Evolutionary conservation across 2,113 vertebrate species (phyloP), one percentile per base, ranked within the genome.

Genomic region (Pomatostomus ruficeps): DNA sequence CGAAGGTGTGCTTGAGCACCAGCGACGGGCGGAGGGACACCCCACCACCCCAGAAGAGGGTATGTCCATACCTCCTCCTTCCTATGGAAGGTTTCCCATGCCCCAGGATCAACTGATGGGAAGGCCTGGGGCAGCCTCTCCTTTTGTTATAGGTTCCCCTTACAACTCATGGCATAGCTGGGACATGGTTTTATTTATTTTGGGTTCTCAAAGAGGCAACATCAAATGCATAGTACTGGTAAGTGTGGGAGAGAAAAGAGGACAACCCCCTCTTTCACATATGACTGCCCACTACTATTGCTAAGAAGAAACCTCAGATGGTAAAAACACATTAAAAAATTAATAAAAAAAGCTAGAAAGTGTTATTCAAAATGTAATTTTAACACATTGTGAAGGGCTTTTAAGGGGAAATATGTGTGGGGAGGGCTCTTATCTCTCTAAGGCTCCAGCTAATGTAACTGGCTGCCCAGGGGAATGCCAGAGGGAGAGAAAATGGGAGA

Each of bases 341-440:
- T 93, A 89, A 95, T 93, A 42, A 91, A 96, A 95, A 89, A 94
- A 81, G 75, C 88, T 95, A 82, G 73, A 91, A 96, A 95, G 54
- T 91, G 81, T 92, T 95, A 85, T 89, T 95, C 83, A 89, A 93
- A 95, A 88, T 95, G 93, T 95, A 91, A 96, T 95, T 92, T 93
- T 95, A 96, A 97, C 85, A 91, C 73, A 92, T 58, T 92, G 89
- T 97, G 91, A 96, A 91, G 91, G 94, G 90, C 92, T 96, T 95
- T 95, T 92, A 93, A 90, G 92, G 84, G 81, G 68, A 92, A 93
- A 68, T 84, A 79, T 36, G 2, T 88, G 48, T 91, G 91, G 91
- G 93, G 82, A 94, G 92, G 67, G 85, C 88, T 96, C 68, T 95
- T 85, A 46, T 71, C 75, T 96, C 92, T 95, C 88, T 61, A 71